These are phyloP conservation scores for Heloderma charlesbogerti DNA, from an alignment of 2,113 vertebrate genomes.

Conservation along the genomic window DNA sequence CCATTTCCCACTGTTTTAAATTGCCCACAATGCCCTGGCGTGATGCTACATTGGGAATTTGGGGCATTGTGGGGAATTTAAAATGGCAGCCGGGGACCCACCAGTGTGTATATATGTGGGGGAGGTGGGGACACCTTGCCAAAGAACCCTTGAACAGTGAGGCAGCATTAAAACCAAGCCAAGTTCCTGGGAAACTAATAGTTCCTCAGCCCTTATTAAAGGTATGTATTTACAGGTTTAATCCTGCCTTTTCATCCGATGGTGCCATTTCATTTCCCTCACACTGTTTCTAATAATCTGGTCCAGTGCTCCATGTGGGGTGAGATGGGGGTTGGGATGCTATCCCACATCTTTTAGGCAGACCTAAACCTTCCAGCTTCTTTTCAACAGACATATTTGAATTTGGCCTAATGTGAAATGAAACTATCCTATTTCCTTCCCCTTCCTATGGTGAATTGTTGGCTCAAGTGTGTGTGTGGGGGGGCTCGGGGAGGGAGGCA, in stretches of 20 bases:
- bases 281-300: not conserved
- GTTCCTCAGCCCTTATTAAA: not conserved
- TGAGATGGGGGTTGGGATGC: not conserved
- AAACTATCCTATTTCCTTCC: not conserved
- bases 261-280: not conserved
- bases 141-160: not conserved
- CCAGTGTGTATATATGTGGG: not conserved
- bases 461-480: no score
- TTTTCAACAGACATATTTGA: not conserved
- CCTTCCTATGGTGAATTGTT: no score
- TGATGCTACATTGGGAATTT: not conserved
- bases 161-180: not conserved
- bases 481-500: not conserved
- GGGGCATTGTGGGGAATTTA: not conserved
- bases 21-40: not conserved
- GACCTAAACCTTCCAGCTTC: not conserved
- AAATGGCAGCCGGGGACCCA: not conserved
- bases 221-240: not conserved
- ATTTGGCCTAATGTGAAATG: not conserved
- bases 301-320: not conserved
- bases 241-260: not conserved
- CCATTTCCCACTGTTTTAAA: not conserved
- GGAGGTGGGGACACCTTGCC: not conserved
- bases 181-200: not conserved
- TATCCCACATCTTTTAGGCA: not conserved